These are phyloP conservation scores for Morus bassanus DNA, from an alignment of 2,797 vertebrate genomes.

Conservation along the genomic window DNA sequence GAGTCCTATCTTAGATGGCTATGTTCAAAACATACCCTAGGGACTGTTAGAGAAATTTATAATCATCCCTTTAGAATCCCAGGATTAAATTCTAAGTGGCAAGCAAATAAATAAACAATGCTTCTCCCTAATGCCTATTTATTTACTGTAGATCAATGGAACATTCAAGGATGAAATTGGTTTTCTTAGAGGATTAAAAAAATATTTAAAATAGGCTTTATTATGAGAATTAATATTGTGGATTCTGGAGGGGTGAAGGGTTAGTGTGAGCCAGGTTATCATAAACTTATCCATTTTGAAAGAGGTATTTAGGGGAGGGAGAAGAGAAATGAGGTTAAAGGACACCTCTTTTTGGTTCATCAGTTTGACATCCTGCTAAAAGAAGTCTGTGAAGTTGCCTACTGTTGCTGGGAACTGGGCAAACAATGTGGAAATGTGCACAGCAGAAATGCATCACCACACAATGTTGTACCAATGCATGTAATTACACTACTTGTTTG, in stretches of 20 bases:
- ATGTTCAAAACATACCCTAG: slow-evolving; percentile 21
- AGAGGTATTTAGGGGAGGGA: background rate
- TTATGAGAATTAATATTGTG: slow-evolving; percentile 24
- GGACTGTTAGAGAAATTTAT: slow-evolving; percentile 50
- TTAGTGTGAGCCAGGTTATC: background rate
- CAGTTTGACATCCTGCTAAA: background rate
- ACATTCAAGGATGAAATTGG: slow-evolving; percentile 61
- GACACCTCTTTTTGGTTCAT: background rate
- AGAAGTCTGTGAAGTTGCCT: background rate
- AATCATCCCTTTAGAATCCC: slow-evolving; percentile 40
- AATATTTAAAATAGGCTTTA: slow-evolving; percentile 52
- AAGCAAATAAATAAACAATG: slow-evolving; percentile 60
- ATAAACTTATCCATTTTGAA: background rate
- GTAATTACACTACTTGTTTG: background rate
- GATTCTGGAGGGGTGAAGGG: background rate
- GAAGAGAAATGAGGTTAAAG: background rate
- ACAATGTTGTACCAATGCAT: background rate
- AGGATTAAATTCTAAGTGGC: slow-evolving; percentile 52
- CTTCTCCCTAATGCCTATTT: slow-evolving; percentile 56
- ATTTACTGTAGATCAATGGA: slow-evolving; percentile 53
- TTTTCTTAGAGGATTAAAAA: slow-evolving; percentile 51
- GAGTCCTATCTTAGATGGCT: slow-evolving; percentile 32
- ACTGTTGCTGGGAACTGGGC: background rate
- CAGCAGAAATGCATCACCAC: background rate
- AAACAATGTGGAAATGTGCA: background rate